phyloP scores from a whole-genome alignment of 2,113 vertebrate species.

The Saguinus imperator region DNA sequence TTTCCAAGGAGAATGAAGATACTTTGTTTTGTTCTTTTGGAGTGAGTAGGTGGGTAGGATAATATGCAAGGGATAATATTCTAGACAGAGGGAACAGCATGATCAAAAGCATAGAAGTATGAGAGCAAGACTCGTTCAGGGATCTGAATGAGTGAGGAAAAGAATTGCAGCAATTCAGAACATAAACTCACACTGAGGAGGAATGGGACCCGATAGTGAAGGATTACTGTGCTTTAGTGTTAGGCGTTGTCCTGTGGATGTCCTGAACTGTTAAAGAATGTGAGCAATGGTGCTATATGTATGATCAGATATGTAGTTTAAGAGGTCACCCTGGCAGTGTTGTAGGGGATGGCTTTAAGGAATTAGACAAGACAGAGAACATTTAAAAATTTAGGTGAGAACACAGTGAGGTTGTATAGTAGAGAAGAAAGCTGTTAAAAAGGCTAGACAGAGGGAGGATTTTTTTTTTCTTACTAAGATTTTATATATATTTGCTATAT shows the following conservation, averaged over 20 bases:
- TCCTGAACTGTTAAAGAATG: not conserved
- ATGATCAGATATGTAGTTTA: not conserved
- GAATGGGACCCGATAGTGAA: too few relatives aligned
- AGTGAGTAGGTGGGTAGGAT: not conserved
- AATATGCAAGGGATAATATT: not conserved
- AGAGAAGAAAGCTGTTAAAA: not conserved
- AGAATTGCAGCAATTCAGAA: not conserved
- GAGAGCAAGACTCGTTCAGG: not conserved
- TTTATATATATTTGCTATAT: not conserved
- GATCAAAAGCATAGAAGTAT: not conserved
- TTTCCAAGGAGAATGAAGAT: not conserved
- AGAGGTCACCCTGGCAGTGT: not conserved
- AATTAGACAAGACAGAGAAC: not conserved
- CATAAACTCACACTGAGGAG: not conserved
- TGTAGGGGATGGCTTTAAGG: not conserved
- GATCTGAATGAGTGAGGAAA: not conserved
- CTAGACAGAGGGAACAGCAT: not conserved
- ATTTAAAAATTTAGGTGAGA: not conserved
- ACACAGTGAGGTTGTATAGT: not conserved
- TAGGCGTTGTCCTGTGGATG: not conserved
- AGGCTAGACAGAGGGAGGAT: not conserved
- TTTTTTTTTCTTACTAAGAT: not conserved
- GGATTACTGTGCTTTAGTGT: not conserved
- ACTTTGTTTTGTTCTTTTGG: slow-evolving; percentile 1
- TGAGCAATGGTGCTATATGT: not conserved